phyloP scores from a whole-genome alignment of 1,140 invertebrate genomes.

The Leptinotarsa texana region DNA sequence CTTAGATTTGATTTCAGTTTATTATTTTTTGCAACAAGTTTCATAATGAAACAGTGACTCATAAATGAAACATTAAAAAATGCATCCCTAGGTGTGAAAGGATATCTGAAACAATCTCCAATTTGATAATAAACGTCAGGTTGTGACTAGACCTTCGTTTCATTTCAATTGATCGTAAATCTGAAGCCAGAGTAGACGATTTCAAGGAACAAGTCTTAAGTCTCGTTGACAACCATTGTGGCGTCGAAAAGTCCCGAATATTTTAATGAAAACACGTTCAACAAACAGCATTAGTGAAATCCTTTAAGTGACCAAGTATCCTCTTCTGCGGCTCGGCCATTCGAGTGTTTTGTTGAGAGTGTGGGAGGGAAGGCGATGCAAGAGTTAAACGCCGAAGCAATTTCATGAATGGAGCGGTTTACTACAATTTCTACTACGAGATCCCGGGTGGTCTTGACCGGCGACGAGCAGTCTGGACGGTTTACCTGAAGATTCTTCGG shows the following conservation, averaged over 20 bases:
- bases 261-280: constrained; percentile 8
- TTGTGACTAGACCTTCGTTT: too few relatives aligned
- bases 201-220: background rate
- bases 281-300: constrained; percentile 1
- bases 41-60: too few relatives aligned
- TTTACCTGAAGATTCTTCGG: constrained; percentile 1
- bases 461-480: background rate
- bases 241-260: background rate
- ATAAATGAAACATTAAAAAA: too few relatives aligned
- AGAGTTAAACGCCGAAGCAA: background rate
- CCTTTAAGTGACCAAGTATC: constrained; percentile 5
- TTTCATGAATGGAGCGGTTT: background rate
- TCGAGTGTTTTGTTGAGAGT: constrained; percentile 5
- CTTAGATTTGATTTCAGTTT: too few relatives aligned
- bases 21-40: too few relatives aligned
- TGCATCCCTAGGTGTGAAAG: too few relatives aligned
- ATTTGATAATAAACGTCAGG: too few relatives aligned
- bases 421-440: background rate
- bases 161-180: background rate
- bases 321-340: constrained; percentile 3
- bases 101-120: too few relatives aligned
- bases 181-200: background rate
- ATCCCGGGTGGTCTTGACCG: constrained; percentile 7
- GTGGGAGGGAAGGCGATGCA: background rate
- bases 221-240: background rate